phyloP scores from a whole-genome alignment of 2,888 invertebrate genomes.

The Coenonympha arcania region DNA sequence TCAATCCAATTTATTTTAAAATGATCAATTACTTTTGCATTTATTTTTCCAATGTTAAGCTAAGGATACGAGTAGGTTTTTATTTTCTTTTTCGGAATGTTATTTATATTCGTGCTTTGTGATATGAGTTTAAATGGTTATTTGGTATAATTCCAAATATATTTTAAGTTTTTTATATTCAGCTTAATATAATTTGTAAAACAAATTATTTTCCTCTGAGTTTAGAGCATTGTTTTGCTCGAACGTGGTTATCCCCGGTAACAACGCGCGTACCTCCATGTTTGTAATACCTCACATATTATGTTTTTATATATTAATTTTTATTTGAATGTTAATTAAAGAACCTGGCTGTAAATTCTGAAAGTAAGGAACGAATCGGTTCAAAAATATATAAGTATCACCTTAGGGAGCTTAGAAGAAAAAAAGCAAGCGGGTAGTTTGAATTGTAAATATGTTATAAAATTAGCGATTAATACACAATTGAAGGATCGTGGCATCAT shows the following conservation, averaged over 20 bases:
- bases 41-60: constrained; percentile 56
- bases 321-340: constrained; percentile 66
- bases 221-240: constrained; percentile 15
- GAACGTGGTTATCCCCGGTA: constrained; percentile 37
- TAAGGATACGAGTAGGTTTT: constrained; percentile 35
- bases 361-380: constrained; percentile 35
- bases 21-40: constrained; percentile 48
- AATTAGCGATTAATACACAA: constrained; percentile 56
- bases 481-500: constrained; percentile 63
- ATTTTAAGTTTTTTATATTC: constrained; percentile 46
- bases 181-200: constrained; percentile 35
- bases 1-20: constrained; percentile 34
- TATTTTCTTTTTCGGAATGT: constrained; percentile 55
- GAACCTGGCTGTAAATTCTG: constrained; percentile 42
- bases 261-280: constrained; percentile 57
- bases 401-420: constrained; percentile 62
- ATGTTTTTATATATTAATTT: constrained; percentile 65
- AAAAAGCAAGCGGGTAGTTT: constrained; percentile 66
- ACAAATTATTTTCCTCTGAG: constrained; percentile 25
- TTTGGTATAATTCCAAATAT: constrained; percentile 51
- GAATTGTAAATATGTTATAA: constrained; percentile 69
- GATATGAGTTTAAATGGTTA: constrained; percentile 64
- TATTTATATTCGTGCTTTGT: constrained; percentile 66
- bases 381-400: constrained; percentile 39
- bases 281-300: constrained; percentile 67